Evolutionary conservation across 1,140 invertebrate species (phyloP).

Genomic region (Neodiprion pinetum): DNA sequence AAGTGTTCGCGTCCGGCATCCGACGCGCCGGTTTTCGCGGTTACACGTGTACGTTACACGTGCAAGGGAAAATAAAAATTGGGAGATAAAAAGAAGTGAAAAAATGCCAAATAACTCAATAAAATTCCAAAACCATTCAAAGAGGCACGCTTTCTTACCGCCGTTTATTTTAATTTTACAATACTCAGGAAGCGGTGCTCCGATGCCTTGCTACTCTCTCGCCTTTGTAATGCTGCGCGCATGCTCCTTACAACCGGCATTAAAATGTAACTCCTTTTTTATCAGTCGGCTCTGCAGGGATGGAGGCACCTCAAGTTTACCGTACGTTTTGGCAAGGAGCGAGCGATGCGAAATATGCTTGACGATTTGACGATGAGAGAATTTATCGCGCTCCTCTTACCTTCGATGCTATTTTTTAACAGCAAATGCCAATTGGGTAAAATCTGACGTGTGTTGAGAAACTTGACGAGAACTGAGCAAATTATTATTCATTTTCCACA

Average conservation of each 20-base stretch:
- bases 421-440: too few species aligned
- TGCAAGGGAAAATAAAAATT: not conserved
- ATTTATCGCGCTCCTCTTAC: too few species aligned
- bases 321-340: too few species aligned
- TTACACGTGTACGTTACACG: constrained; percentile 33
- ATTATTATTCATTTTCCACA: too few species aligned
- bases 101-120: constrained; percentile 49
- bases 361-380: too few species aligned
- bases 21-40: constrained; percentile 14
- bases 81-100: not conserved
- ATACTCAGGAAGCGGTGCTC: constrained; percentile 30
- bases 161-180: constrained; percentile 60
- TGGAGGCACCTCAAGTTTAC: not conserved
- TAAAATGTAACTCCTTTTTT: not conserved
- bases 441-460: too few species aligned
- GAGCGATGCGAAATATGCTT: too few species aligned
- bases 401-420: too few species aligned
- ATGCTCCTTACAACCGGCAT: not conserved
- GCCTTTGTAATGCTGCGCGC: not conserved
- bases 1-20: too few species aligned
- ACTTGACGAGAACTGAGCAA: too few species aligned
- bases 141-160: constrained; percentile 48
- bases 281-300: not conserved
- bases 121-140: constrained; percentile 44
- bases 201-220: constrained; percentile 27